Evolutionary conservation across 2,888 invertebrate genomes (phyloP).

Genomic region (Tenthredo amoena): DNA sequence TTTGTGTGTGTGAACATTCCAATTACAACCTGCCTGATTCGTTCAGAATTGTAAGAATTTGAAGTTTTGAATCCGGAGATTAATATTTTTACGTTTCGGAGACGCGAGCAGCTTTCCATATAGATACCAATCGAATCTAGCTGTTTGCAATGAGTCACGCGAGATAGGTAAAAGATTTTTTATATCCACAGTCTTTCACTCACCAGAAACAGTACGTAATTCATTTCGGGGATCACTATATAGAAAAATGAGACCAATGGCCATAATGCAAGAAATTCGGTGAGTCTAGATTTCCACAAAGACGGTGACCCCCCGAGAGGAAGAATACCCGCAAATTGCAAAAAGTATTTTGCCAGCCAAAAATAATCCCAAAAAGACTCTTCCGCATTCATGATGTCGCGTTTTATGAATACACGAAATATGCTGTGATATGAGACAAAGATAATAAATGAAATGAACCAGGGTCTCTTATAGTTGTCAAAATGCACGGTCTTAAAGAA

Average conservation of each 20-base stretch:
- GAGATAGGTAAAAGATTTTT: neutral
- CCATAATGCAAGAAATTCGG: neutral
- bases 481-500: neutral
- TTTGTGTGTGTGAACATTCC: neutral
- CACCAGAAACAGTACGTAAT: constrained; percentile 13
- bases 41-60: neutral
- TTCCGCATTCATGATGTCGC: neutral
- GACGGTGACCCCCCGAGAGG: neutral
- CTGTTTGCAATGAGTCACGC: neutral
- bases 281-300: neutral
- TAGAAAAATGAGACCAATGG: neutral
- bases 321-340: constrained; percentile 13
- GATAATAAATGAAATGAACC: neutral
- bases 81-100: neutral
- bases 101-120: neutral
- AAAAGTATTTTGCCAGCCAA: constrained; percentile 14
- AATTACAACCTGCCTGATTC: too few species aligned
- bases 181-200: neutral
- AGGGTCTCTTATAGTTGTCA: neutral
- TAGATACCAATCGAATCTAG: neutral
- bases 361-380: constrained; percentile 33
- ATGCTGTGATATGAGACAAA: neutral
- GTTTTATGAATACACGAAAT: neutral
- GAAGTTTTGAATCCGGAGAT: neutral
- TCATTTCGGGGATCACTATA: neutral